phyloP scores from a whole-genome alignment of 2,888 invertebrate genomes.

The Dasysyrphus albostriatus region DNA sequence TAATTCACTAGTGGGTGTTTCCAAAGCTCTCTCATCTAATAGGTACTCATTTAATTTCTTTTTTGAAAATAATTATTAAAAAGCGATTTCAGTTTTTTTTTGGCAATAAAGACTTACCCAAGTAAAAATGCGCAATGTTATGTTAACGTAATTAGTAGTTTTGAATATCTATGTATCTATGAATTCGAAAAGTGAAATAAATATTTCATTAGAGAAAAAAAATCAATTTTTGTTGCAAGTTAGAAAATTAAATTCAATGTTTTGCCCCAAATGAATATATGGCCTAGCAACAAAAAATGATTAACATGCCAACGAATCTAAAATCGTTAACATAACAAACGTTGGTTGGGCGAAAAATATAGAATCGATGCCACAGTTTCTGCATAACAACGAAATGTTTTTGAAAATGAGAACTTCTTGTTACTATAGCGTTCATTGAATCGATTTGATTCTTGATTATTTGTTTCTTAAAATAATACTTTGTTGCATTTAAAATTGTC shows the following conservation, averaged over 20 bases:
- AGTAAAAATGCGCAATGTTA: too few relatives aligned
- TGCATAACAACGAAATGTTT: slow-evolving; percentile 68
- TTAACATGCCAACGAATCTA: slow-evolving; percentile 68
- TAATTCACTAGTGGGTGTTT: too few relatives aligned
- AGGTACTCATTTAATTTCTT: too few relatives aligned
- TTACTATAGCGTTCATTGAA: slow-evolving; percentile 41
- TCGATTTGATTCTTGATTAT: slow-evolving; percentile 35
- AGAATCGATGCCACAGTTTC: slow-evolving; percentile 67
- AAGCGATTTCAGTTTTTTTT: too few relatives aligned
- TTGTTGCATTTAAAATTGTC: background rate
- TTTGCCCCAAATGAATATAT: slow-evolving; percentile 56
- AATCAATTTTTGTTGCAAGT: slow-evolving; percentile 7
- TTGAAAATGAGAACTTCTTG: slow-evolving; percentile 24
- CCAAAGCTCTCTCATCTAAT: too few relatives aligned
- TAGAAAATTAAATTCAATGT: slow-evolving; percentile 38
- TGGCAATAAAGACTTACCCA: too few relatives aligned
- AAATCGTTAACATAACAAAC: slow-evolving; percentile 61
- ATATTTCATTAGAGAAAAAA: background rate
- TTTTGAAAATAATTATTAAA: too few relatives aligned
- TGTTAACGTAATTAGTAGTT: too few relatives aligned
- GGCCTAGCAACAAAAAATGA: slow-evolving; percentile 73
- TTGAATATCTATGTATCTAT: too few relatives aligned
- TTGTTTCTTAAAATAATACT: background rate
- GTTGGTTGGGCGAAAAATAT: slow-evolving; percentile 56
- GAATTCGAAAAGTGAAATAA: too few relatives aligned